Evolutionary conservation across 2,113 vertebrate species (phyloP).

Genomic region (Trichechus manatus): DNA sequence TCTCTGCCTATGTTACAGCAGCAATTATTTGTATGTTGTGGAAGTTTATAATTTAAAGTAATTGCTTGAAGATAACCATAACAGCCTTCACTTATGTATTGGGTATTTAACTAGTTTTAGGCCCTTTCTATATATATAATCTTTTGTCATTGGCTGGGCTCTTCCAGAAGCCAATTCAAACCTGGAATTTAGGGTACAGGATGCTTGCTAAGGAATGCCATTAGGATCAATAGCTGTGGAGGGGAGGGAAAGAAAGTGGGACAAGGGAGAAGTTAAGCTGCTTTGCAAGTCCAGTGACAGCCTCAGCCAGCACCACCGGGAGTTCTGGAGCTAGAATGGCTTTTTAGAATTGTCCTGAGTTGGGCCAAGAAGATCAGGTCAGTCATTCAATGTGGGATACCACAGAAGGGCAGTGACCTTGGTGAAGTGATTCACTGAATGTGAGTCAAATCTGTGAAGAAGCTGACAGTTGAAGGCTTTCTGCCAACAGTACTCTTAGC

Average conservation of each 20-base stretch:
- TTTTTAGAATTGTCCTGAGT: not conserved
- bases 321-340: not conserved
- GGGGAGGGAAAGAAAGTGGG: not conserved
- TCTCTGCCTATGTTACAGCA: not conserved
- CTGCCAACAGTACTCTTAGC: not conserved
- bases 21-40: not conserved
- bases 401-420: not conserved
- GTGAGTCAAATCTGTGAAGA: not conserved
- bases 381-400: not conserved
- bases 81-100: not conserved
- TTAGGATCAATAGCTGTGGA: not conserved
- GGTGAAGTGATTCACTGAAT: not conserved
- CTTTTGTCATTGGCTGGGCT: not conserved
- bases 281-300: not conserved
- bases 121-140: not conserved
- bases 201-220: not conserved
- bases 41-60: conserved; percentile 16
- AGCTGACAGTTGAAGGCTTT: not conserved
- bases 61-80: not conserved
- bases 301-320: not conserved
- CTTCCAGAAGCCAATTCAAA: not conserved
- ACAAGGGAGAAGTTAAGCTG: not conserved
- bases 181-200: not conserved
- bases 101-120: not conserved
- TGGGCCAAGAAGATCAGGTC: not conserved